Conservation (phyloP, 1,140 invertebrate species). For the Spodoptera litura region DNA sequence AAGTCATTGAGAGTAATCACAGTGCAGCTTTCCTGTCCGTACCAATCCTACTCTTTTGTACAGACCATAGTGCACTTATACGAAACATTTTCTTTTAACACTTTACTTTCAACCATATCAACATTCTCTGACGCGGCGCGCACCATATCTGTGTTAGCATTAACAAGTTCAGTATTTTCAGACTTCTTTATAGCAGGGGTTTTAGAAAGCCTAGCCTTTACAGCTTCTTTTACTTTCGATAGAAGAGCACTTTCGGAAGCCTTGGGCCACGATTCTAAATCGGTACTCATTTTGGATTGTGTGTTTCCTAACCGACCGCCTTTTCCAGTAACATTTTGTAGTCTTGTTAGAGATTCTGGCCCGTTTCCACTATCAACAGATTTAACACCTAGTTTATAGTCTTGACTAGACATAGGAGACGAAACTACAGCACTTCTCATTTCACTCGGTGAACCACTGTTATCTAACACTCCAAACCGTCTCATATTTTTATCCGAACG, state of each 20-base stretch:
- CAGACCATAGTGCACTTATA: constrained; percentile 77
- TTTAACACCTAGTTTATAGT: not conserved
- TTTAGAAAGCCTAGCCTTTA: constrained; percentile 47
- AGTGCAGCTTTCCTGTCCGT: not conserved
- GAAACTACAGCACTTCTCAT: constrained; percentile 7
- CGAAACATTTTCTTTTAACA: constrained; percentile 68
- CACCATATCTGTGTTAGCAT: constrained; percentile 48
- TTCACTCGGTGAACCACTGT: constrained; percentile 47
- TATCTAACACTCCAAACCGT: constrained; percentile 17
- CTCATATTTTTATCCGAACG: constrained; percentile 4
- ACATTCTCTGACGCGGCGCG: constrained; percentile 61
- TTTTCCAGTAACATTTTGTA: not conserved
- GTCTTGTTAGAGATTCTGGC: not conserved
- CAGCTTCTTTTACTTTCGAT: constrained; percentile 55
- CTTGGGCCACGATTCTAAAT: constrained; percentile 45
- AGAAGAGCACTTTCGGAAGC: constrained; percentile 51
- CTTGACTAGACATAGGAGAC: not conserved
- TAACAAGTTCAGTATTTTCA: constrained; percentile 13
- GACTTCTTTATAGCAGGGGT: not conserved
- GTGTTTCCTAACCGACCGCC: not conserved
- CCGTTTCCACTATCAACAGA: not conserved
- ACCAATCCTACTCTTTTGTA: constrained; percentile 55
- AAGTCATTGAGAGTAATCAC: no score
- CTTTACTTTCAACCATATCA: constrained; percentile 40
- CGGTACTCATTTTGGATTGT: constrained; percentile 8